A percentile compares a stretch with the other conserved stretches of the same genome.
Conservation (phyloP, 2,797 vertebrate species). For the Halcyon badia region DNA sequence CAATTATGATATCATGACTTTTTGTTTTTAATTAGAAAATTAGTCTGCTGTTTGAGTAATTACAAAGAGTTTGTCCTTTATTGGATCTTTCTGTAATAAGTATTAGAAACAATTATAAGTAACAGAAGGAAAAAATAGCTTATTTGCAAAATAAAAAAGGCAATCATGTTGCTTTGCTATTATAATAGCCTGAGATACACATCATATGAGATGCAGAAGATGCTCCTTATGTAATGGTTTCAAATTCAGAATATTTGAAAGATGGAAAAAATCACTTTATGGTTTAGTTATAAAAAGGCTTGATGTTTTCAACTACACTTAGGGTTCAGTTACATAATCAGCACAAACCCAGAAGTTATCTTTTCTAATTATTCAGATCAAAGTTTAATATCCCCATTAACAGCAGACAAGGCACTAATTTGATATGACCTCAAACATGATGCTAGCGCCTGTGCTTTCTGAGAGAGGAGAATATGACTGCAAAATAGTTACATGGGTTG, state of each 20-base stretch:
- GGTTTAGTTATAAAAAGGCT: constrained; percentile 6
- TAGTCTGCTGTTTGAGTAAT: constrained; percentile 45
- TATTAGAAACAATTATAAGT: constrained; percentile 55
- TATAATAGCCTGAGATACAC: neutral
- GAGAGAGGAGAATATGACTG: neutral
- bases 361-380: neutral
- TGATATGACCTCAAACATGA: neutral
- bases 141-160: constrained; percentile 51
- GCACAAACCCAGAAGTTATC: neutral
- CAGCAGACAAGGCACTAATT: neutral
- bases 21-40: constrained; percentile 71
- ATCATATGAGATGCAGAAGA: neutral
- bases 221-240: neutral
- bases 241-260: neutral
- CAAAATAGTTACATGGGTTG: neutral
- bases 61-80: constrained; percentile 37
- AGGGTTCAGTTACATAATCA: neutral
- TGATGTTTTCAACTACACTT: neutral
- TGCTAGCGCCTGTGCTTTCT: neutral
- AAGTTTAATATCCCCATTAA: neutral
- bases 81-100: constrained; percentile 36
- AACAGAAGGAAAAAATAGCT: constrained; percentile 33
- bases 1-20: constrained; percentile 58
- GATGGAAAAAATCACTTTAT: neutral
- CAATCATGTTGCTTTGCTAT: neutral